These are phyloP conservation scores for Haliclona indistincta DNA, from an alignment of 37 sponge, comb jelly and placozoan genomes.

Conservation along the genomic window DNA sequence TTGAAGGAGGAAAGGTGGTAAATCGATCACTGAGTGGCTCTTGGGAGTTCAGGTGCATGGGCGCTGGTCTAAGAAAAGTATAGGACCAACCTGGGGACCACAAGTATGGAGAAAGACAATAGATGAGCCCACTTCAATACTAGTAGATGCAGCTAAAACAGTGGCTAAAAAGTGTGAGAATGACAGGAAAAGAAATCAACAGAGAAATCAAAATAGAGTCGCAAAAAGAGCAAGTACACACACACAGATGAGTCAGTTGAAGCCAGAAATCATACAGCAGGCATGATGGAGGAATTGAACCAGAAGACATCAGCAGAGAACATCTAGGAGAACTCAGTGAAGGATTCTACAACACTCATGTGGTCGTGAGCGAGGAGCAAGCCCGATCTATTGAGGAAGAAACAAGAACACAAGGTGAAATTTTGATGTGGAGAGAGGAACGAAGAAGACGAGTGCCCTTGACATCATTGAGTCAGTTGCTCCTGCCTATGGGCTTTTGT, in stretches of 20 bases:
- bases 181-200: neutral
- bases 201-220: too few relatives aligned
- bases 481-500: too few relatives aligned
- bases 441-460: neutral
- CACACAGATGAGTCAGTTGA: too few relatives aligned
- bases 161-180: too few relatives aligned
- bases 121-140: too few relatives aligned
- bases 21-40: neutral
- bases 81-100: constrained; percentile 10
- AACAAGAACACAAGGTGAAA: neutral
- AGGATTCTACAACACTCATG: constrained; percentile 4
- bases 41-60: neutral
- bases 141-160: too few relatives aligned
- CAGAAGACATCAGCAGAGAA: constrained; percentile 6
- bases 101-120: neutral
- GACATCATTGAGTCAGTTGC: too few relatives aligned
- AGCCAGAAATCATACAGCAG: neutral
- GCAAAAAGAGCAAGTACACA: too few relatives aligned
- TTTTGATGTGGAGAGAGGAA: neutral
- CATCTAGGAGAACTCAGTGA: neutral
- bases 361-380: neutral
- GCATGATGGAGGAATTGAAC: neutral
- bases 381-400: neutral
- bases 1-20: neutral
- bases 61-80: neutral